Conservation (phyloP, 2,888 invertebrate species). For the Scaptomyza flava region DNA sequence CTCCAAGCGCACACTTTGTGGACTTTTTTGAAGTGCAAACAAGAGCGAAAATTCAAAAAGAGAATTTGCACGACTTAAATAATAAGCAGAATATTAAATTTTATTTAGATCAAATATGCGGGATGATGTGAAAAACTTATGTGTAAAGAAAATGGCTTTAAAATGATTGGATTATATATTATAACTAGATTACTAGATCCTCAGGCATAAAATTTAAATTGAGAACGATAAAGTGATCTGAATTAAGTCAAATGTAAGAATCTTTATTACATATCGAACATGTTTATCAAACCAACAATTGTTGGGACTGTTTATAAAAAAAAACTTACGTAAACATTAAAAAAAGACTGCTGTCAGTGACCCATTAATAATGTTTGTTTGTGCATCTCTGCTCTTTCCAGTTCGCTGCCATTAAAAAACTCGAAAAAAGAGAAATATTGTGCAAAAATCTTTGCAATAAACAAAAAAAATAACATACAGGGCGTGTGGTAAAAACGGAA, state of each 20-base stretch:
- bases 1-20: constrained; percentile 34
- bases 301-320: not conserved
- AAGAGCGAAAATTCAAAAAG: constrained; percentile 10
- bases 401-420: constrained; percentile 37
- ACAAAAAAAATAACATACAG: not conserved
- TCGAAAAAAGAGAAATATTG: constrained; percentile 22
- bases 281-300: not conserved
- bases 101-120: not conserved
- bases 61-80: constrained; percentile 14
- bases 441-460: constrained; percentile 17
- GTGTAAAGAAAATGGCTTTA: not conserved
- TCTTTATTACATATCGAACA: not conserved
- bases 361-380: constrained; percentile 18
- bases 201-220: too few species aligned
- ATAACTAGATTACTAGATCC: too few species aligned
- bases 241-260: not conserved
- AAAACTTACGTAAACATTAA: not conserved
- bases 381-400: constrained; percentile 45
- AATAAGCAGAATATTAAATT: constrained; percentile 31
- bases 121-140: not conserved
- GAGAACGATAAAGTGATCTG: too few species aligned
- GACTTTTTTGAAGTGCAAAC: constrained; percentile 24
- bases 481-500: constrained; percentile 23
- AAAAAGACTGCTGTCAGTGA: not conserved
- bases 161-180: too few species aligned